Percentiles rank a stretch among this genome's conserved stretches.
These are phyloP conservation scores for Apogon talboti DNA, from an alignment of 2,797 vertebrate species.

Conservation along the genomic window DNA sequence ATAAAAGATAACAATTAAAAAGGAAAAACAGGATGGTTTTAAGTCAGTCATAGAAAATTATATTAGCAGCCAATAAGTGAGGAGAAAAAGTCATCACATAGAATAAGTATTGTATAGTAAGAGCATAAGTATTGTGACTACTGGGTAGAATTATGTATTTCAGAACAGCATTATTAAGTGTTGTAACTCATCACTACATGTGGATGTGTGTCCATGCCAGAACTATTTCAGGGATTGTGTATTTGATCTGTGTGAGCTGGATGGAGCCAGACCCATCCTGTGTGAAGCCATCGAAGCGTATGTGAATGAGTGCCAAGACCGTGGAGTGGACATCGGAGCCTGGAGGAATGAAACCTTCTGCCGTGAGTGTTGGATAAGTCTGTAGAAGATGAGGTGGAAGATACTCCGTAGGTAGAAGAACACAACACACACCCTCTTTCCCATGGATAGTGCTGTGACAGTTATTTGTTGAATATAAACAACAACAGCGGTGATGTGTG, in stretches of 20 bases:
- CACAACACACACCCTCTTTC: no score
- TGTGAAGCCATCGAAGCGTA: conserved; percentile 85
- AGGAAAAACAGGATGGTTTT: no score
- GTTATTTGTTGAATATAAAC: no score
- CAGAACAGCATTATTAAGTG: neutral
- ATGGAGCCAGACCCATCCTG: conserved; percentile 73
- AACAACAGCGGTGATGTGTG: no score
- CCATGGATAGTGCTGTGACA: no score
- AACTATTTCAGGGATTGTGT: conserved; percentile 81
- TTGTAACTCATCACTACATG: neutral
- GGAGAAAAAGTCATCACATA: no score
- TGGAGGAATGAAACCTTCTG: conserved; percentile 85
- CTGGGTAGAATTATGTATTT: neutral
- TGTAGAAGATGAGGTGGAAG: neutral
- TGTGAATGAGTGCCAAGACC: conserved; percentile 83
- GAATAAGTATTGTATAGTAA: no score
- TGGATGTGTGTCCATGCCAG: conserved; percentile 56
- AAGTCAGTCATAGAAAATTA: no score
- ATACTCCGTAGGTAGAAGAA: neutral
- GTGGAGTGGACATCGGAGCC: conserved; percentile 72
- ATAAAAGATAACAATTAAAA: no score
- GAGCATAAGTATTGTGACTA: neutral
- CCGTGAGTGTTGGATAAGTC: conserved; percentile 59
- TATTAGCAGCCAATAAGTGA: no score
- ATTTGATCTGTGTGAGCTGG: conserved; percentile 84